Evolutionary conservation across 2,888 invertebrate species (phyloP), one percentile per base, ranked within the genome.

Genomic region (Drosophila buzzatii): DNA sequence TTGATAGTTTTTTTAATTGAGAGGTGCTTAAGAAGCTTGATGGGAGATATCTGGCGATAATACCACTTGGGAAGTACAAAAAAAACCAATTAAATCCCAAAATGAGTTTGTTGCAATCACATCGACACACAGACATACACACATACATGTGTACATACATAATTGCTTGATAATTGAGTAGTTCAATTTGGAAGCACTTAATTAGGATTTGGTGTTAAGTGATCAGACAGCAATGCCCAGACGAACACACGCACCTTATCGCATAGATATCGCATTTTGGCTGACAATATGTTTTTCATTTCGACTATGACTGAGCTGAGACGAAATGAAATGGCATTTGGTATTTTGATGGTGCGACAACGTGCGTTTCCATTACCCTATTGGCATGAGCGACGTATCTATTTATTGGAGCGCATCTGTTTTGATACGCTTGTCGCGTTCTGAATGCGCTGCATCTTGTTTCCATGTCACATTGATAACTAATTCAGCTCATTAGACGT

Each of bases 401-500:
- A 61, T 70, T 70, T 77, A 71, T 70, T 66, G 77, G 49, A 53
- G 77, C 74, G 70, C 77, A 77, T 71, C 80, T 61, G 68, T 45
- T 70, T 73, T 62, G 73, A 73, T 76, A 76, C 67, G 79, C 73
- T 59, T 14, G 59, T 57, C 73, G 78, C 70, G 44, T 65, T 65
- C 41, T 3, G 16, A 42, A 18, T 6, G 56, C 2, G 27, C 12
- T 63, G 68, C 72, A 75, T 72, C 66, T 75, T 74, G 78, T 74
- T 74, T 67, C 60, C 61, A 76, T 52, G 73, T 58, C 63, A 41
- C 42, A 64, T 69, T 57, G 70, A 67, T 75, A 80, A 59, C 45
- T 27, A 81, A 82, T 86, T 86, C 27, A 80, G 55, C 79, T 74
- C 70, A 85, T 81, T 79, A 79, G 35, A 35, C 27, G 7, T 39